These are phyloP conservation scores for Enteromius radiatus DNA, from an alignment of 2,797 vertebrate genomes.

Conservation along the genomic window DNA sequence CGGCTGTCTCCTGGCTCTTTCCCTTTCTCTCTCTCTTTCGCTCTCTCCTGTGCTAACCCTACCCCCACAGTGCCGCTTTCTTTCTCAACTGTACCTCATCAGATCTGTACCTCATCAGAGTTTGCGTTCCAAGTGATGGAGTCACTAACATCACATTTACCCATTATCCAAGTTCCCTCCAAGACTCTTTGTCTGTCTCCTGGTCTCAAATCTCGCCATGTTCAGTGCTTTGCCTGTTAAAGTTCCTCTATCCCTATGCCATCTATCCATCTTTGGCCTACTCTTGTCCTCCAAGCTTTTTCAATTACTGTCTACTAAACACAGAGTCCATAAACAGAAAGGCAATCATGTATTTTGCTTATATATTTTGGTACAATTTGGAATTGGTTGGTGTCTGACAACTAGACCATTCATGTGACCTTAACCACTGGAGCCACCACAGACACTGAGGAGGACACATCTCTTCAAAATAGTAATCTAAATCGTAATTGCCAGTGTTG, in stretches of 20 bases:
- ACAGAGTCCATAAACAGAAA: not conserved
- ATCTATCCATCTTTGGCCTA: conserved; percentile 1
- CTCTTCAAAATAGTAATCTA: not conserved
- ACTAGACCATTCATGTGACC: not conserved
- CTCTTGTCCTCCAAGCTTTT: not conserved
- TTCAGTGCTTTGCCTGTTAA: conserved; percentile 25
- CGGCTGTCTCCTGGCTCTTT: conserved; percentile 83
- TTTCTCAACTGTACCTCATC: conserved; percentile 53
- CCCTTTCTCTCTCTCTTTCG: conserved; percentile 69
- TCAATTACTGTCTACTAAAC: not conserved
- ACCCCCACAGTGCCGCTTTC: conserved; percentile 46
- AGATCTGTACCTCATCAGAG: conserved; percentile 49
- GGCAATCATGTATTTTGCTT: not conserved
- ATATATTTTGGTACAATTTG: not conserved
- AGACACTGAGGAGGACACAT: not conserved
- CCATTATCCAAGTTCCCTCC: conserved; percentile 37
- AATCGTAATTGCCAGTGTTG: not conserved
- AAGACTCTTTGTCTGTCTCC: conserved; percentile 16
- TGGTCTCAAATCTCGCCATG: conserved; percentile 24
- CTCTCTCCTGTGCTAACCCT: conserved; percentile 60
- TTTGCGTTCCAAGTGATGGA: conserved; percentile 53
- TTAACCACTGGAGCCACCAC: not conserved
- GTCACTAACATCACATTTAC: conserved; percentile 43
- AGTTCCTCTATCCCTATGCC: not conserved
- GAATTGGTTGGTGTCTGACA: not conserved